These are phyloP conservation scores for Microcebus jonahi DNA, from an alignment of 2,113 vertebrate species.

Conservation along the genomic window DNA sequence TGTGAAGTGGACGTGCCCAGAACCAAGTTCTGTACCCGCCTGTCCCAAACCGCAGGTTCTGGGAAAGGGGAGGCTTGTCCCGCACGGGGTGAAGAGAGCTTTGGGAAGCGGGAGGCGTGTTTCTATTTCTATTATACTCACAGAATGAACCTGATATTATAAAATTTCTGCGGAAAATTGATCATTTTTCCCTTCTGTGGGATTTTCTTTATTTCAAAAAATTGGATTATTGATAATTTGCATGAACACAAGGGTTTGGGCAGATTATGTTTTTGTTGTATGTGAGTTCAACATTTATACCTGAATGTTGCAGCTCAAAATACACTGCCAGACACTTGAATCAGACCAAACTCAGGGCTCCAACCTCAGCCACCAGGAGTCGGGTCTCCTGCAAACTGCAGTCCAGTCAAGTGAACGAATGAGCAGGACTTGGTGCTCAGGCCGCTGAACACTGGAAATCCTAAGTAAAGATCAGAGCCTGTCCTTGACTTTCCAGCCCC, in stretches of 20 bases:
- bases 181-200: not conserved
- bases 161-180: not conserved
- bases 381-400: not conserved
- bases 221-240: not conserved
- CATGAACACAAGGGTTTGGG: not conserved
- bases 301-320: not conserved
- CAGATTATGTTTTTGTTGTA: not conserved
- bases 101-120: no score
- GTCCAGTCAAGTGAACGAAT: not conserved
- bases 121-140: not conserved
- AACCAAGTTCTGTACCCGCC: no score
- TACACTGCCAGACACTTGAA: not conserved
- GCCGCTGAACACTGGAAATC: not conserved
- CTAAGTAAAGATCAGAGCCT: not conserved
- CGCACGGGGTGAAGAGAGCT: fast-evolving
- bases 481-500: not conserved
- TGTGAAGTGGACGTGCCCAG: not conserved
- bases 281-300: not conserved
- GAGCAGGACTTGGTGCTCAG: not conserved
- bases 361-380: fast-evolving
- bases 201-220: not conserved
- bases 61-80: fast-evolving
- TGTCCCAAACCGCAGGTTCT: not conserved
- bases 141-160: not conserved
- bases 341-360: not conserved